Conservation (phyloP, 1,140 invertebrate species). For the Drosophila hydei region DNA sequence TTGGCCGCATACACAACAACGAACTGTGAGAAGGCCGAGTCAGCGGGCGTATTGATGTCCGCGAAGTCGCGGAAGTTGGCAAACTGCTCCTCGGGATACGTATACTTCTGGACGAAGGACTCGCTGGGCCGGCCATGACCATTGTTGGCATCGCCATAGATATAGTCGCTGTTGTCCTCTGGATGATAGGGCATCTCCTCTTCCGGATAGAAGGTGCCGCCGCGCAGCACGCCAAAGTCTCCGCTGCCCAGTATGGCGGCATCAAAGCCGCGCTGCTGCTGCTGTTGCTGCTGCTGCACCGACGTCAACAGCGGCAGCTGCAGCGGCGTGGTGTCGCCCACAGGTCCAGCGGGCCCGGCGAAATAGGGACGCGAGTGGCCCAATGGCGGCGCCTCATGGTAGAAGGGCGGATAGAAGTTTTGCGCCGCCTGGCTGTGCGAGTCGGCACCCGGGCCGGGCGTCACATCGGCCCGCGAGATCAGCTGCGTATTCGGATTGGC, state of each 20-base stretch:
- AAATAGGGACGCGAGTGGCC: conserved; percentile 82
- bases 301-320: conserved; percentile 50
- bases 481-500: conserved; percentile 51
- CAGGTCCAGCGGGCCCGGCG: conserved; percentile 37
- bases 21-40: conserved; percentile 91
- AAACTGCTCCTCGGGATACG: conserved; percentile 90
- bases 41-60: conserved; percentile 92
- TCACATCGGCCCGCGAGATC: conserved; percentile 53
- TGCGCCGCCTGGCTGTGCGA: conserved; percentile 81
- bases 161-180: conserved; percentile 85
- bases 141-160: conserved; percentile 86
- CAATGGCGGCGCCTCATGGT: conserved; percentile 78
- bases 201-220: conserved; percentile 91
- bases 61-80: conserved; percentile 95
- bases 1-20: conserved; percentile 92
- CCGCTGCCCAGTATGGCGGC: conserved; percentile 90
- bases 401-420: conserved; percentile 82
- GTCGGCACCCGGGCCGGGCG: conserved; percentile 29
- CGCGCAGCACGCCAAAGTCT: conserved; percentile 94
- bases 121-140: conserved; percentile 87
- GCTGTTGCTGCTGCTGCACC: conserved; percentile 31
- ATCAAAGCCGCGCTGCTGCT: conserved; percentile 70
- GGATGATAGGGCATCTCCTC: conserved; percentile 85
- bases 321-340: conserved; percentile 43
- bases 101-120: conserved; percentile 84